Conservation (phyloP, 2,888 invertebrate genomes). For the Uloborus plumipes region DNA sequence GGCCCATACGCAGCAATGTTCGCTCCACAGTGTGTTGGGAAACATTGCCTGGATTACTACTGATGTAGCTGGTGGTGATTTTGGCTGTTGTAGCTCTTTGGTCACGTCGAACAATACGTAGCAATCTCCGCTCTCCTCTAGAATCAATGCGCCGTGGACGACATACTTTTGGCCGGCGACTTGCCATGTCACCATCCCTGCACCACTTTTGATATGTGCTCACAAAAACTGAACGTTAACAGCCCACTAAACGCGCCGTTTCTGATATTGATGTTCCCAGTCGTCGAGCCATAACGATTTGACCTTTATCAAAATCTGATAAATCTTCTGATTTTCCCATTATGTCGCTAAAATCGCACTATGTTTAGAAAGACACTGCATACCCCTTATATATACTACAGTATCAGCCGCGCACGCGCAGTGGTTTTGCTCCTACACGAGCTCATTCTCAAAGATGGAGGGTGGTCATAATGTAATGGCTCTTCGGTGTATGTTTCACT, state of each 20-base stretch:
- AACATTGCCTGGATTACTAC: neutral
- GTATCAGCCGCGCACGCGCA: constrained; percentile 2
- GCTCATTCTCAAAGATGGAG: neutral
- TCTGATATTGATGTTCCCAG: constrained; percentile 7
- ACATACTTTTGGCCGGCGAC: neutral
- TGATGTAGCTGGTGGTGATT: neutral
- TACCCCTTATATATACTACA: neutral
- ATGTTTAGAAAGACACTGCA: neutral
- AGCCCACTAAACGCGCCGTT: constrained; percentile 1
- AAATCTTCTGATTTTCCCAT: constrained; percentile 3
- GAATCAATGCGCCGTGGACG: constrained; percentile 9
- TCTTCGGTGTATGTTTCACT: constrained; percentile 17
- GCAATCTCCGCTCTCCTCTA: neutral
- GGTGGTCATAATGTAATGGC: constrained; percentile 19
- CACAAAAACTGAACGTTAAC: neutral
- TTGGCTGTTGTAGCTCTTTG: neutral
- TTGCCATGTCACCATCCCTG: neutral
- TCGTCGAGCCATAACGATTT: constrained; percentile 13
- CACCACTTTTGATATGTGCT: neutral
- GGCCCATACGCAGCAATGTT: constrained; percentile 4
- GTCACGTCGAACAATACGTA: neutral
- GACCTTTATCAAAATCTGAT: constrained; percentile 3
- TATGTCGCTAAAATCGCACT: neutral
- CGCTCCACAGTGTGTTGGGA: constrained; percentile 5
- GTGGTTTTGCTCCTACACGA: neutral